Conservation (phyloP, 2,797 vertebrate genomes). For the Salmo trutta region DNA sequence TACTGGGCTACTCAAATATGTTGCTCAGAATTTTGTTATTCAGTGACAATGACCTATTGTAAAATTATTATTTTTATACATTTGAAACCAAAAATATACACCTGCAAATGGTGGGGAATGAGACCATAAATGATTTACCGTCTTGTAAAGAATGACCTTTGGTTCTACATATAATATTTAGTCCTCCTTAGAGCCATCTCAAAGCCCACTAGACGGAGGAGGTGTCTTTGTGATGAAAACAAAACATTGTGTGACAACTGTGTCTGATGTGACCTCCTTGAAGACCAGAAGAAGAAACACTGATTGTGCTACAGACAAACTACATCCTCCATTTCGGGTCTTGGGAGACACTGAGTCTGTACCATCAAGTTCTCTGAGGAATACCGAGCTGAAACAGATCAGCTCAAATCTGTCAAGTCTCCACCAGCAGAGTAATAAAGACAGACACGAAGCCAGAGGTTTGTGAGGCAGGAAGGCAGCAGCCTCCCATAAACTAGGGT, state of each 20-base stretch:
- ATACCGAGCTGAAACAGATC: not conserved
- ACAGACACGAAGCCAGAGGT: conserved; percentile 7
- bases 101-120: not conserved
- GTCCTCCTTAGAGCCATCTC: not conserved
- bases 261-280: conserved; percentile 21
- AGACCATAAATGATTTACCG: not conserved
- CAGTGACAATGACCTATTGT: not conserved
- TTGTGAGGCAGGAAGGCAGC: not conserved
- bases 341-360: not conserved
- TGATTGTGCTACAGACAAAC: not conserved
- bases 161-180: not conserved
- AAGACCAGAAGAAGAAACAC: not conserved
- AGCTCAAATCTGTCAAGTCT: not conserved
- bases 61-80: not conserved
- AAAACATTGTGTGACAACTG: not conserved
- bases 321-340: not conserved
- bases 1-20: no score
- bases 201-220: not conserved
- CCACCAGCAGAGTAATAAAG: not conserved
- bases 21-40: not conserved
- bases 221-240: not conserved
- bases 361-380: not conserved
- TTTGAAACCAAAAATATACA: not conserved
- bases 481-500: conserved; percentile 10
- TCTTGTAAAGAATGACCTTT: not conserved